phyloP scores from a whole-genome alignment of 2,888 invertebrate genomes.

The Leucania comma region DNA sequence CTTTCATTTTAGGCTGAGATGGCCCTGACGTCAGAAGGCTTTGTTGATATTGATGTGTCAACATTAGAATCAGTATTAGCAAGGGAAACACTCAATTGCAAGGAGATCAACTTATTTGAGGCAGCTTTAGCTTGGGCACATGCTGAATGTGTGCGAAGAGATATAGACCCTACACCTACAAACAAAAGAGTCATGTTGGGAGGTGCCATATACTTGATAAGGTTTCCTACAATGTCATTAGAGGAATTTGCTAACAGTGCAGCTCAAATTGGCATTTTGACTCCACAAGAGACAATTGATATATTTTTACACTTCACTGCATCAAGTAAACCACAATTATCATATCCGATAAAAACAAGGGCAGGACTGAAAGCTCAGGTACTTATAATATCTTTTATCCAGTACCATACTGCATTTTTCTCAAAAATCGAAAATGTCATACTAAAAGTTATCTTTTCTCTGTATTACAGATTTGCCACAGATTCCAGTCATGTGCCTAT shows the following conservation, averaged over 20 bases:
- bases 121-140: constrained; percentile 98
- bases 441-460: background rate
- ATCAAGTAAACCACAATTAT: constrained; percentile 95
- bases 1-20: constrained; percentile 95
- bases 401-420: background rate
- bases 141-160: constrained; percentile 96
- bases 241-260: constrained; percentile 98
- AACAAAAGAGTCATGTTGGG: constrained; percentile 95
- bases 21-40: constrained; percentile 98
- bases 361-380: constrained; percentile 97
- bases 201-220: constrained; percentile 95
- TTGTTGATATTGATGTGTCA: constrained; percentile 98
- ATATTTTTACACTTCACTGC: constrained; percentile 99
- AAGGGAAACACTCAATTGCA: constrained; percentile 98
- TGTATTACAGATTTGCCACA: constrained; percentile 95
- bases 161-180: constrained; percentile 94
- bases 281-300: constrained; percentile 98
- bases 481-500: constrained; percentile 99
- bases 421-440: background rate
- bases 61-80: constrained; percentile 97
- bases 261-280: constrained; percentile 97
- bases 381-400: constrained; percentile 35
- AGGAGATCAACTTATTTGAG: constrained; percentile 97
- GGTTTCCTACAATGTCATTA: constrained; percentile 98
- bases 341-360: constrained; percentile 95